These are phyloP conservation scores for Scortum barcoo DNA, from an alignment of 2,113 vertebrate genomes.

Conservation along the genomic window DNA sequence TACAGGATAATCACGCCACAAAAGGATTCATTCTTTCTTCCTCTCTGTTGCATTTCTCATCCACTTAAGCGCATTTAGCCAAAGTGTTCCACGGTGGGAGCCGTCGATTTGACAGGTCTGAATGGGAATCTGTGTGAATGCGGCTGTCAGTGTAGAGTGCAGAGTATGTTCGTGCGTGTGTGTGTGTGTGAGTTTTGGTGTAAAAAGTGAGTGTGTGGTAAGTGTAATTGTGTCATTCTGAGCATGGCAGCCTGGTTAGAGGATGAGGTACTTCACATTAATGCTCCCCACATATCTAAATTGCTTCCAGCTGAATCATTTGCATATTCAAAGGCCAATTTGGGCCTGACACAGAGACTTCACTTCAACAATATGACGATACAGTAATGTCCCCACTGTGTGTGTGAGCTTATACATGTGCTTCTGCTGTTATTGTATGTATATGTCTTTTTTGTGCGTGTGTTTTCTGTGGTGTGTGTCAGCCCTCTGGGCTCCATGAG, in stretches of 20 bases:
- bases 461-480: not conserved
- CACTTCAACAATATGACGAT: constrained; percentile 39
- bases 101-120: constrained; percentile 57
- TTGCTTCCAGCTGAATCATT: constrained; percentile 65
- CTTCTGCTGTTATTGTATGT: constrained; percentile 27
- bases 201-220: constrained; percentile 46
- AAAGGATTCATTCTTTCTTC: constrained; percentile 52
- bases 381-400: constrained; percentile 18
- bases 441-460: not conserved
- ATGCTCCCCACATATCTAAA: constrained; percentile 58
- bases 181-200: constrained; percentile 16
- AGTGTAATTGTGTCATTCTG: constrained; percentile 63
- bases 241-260: constrained; percentile 48
- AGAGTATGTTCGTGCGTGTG: not conserved
- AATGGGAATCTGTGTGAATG: constrained; percentile 46
- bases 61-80: constrained; percentile 68
- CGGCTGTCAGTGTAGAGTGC: constrained; percentile 16
- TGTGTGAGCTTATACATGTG: constrained; percentile 14
- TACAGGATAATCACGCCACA: constrained; percentile 51
- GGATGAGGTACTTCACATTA: constrained; percentile 61
- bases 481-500: constrained; percentile 37
- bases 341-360: constrained; percentile 44
- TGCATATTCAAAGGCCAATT: constrained; percentile 72
- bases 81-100: constrained; percentile 52
- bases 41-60: constrained; percentile 55